Evolutionary conservation across 1,140 invertebrate species (phyloP).

Genomic region (Scylla paramamosain): DNA sequence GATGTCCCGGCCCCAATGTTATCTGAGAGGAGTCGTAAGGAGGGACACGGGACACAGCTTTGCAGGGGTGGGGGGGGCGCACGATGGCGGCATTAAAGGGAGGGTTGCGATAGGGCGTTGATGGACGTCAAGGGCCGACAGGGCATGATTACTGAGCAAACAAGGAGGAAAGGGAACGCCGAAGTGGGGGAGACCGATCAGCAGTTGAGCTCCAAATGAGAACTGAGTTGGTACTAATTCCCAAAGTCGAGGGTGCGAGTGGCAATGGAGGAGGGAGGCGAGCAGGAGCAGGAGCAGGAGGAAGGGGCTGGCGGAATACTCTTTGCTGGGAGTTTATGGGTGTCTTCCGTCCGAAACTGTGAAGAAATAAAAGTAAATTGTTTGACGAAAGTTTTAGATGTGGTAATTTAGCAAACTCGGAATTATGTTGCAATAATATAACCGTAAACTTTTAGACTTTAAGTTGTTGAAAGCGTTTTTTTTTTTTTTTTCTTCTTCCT

Average conservation of each 20-base stretch:
- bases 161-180: not conserved
- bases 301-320: not conserved
- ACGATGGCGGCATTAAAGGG: not conserved
- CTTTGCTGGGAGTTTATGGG: not conserved
- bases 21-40: not conserved
- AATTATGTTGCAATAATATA: not conserved
- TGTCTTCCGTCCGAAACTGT: not conserved
- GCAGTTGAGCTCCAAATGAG: not conserved
- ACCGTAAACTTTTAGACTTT: not conserved
- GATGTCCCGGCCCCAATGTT: not conserved
- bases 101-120: not conserved
- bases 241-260: not conserved
- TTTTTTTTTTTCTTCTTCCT: not conserved
- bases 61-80: too few species aligned
- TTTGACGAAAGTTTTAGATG: not conserved
- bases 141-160: not conserved
- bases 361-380: not conserved
- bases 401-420: not conserved
- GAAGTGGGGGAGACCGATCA: not conserved
- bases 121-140: not conserved
- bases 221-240: not conserved
- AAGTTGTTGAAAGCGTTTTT: not conserved
- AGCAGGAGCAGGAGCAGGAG: too few species aligned
- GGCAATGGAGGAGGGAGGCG: not conserved
- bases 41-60: not conserved